Evolutionary conservation across 2,797 vertebrate genomes (phyloP).

Genomic region (Anabacerthia variegaticeps): DNA sequence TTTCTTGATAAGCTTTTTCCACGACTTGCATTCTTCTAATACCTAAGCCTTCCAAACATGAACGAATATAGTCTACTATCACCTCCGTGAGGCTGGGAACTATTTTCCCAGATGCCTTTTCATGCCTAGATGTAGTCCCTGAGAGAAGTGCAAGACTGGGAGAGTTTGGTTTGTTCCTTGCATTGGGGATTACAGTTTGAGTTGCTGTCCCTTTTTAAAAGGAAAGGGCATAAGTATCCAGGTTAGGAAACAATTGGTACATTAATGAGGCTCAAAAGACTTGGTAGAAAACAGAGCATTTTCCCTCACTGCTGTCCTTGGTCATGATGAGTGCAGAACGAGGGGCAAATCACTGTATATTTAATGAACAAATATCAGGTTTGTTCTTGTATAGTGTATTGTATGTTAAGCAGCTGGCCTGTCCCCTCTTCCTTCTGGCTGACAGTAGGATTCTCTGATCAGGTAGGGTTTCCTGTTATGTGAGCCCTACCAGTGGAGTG

Average conservation of each 20-base stretch:
- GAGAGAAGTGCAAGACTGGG: neutral
- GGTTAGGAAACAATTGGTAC: neutral
- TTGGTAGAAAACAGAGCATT: neutral
- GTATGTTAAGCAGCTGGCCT: neutral
- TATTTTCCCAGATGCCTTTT: neutral
- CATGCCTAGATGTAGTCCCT: neutral
- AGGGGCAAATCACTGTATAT: neutral
- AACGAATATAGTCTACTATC: neutral
- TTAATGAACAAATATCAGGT: conserved; percentile 32
- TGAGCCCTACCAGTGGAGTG: neutral
- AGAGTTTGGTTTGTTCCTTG: neutral
- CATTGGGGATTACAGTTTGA: neutral
- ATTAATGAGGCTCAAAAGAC: neutral
- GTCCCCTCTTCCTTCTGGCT: neutral
- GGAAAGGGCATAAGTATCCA: neutral
- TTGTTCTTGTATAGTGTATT: neutral
- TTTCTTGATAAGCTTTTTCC: conserved; percentile 20
- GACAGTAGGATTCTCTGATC: neutral
- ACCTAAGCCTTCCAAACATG: neutral
- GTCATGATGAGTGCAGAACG: neutral
- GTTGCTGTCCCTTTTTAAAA: neutral
- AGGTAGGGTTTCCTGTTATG: neutral
- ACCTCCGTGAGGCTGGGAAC: neutral
- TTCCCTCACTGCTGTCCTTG: neutral
- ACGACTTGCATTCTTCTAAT: neutral